Evolutionary conservation across 2,888 invertebrate species (phyloP).

Genomic region (Philonicus albiceps): DNA sequence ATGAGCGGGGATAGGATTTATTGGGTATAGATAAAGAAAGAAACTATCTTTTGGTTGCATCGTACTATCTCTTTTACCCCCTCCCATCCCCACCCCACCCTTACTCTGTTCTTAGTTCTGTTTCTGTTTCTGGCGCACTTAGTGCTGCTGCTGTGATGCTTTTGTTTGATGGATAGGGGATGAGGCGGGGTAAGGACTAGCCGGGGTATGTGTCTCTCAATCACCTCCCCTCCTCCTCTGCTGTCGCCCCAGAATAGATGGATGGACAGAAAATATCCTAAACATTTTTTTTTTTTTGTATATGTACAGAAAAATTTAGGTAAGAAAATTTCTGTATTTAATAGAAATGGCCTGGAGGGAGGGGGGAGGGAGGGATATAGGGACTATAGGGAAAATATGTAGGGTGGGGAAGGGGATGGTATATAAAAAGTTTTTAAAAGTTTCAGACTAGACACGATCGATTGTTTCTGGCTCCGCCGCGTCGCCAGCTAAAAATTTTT

Average conservation of each 20-base stretch:
- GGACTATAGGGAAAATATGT: too few relatives aligned
- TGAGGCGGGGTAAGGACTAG: too few relatives aligned
- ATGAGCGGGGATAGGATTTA: too few relatives aligned
- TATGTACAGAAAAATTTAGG: neutral
- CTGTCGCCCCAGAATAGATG: neutral
- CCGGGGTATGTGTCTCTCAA: neutral
- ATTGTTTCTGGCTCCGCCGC: conserved; percentile 51
- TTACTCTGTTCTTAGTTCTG: neutral
- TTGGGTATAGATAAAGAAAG: too few relatives aligned
- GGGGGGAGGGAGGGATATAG: neutral
- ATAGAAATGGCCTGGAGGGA: conserved; percentile 30
- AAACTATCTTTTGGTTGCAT: too few relatives aligned
- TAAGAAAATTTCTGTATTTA: conserved; percentile 29
- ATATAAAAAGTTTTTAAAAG: conserved; percentile 42
- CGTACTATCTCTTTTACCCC: too few relatives aligned
- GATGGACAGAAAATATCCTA: neutral
- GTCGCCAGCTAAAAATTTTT: conserved; percentile 50
- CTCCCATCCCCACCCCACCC: neutral
- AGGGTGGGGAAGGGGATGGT: neutral
- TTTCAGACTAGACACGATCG: conserved; percentile 51
- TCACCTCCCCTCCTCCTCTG: neutral
- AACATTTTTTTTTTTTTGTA: neutral
- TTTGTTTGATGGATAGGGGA: neutral
- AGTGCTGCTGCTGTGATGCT: neutral
- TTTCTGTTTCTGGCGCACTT: neutral